Evolutionary conservation across 2,797 vertebrate species (phyloP).

Genomic region (Miichthys miiuy): DNA sequence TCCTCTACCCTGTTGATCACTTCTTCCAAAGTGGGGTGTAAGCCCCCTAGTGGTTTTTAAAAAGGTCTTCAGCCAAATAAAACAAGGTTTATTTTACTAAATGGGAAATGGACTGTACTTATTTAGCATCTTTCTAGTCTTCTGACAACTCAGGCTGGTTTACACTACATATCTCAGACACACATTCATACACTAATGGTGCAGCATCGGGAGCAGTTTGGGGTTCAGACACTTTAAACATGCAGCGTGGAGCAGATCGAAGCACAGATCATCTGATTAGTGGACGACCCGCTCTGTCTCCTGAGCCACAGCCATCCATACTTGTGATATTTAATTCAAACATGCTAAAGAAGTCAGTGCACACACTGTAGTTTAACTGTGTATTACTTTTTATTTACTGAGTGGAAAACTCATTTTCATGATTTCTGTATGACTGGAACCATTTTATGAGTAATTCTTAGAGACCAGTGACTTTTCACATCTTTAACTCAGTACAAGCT

Average conservation of each 20-base stretch:
- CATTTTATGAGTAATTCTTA: neutral
- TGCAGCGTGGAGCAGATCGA: no score
- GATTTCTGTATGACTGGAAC: no score
- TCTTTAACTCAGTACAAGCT: neutral
- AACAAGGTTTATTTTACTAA: neutral
- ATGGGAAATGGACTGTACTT: no score
- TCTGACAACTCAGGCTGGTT: no score
- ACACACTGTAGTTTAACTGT: neutral
- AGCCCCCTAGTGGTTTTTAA: conserved; percentile 24
- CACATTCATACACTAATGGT: no score
- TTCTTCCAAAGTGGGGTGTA: neutral
- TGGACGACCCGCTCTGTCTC: no score
- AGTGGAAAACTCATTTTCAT: neutral
- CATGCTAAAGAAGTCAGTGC: neutral
- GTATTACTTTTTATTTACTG: neutral
- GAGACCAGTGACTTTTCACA: neutral
- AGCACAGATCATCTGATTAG: no score
- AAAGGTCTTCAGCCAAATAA: neutral
- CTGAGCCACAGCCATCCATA: no score
- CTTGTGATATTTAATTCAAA: neutral
- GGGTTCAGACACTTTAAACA: no score
- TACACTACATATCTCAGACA: no score
- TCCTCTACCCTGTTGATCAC: conserved; percentile 2
- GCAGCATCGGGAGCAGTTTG: no score
- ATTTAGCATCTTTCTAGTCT: no score